These are phyloP conservation scores for Anthoscopus minutus DNA, from an alignment of 2,113 vertebrate genomes.

Conservation along the genomic window DNA sequence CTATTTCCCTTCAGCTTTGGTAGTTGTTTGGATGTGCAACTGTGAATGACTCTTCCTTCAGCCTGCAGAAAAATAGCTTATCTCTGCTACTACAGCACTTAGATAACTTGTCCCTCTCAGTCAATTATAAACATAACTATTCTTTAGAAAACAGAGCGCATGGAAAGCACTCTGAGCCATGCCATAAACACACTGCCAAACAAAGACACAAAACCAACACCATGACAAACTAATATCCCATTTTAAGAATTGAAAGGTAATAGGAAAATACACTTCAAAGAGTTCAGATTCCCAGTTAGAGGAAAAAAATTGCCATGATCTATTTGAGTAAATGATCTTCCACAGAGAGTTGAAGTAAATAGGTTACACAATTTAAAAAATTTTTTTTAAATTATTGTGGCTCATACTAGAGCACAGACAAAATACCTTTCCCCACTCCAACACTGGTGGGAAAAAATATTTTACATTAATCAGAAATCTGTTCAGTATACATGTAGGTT, in stretches of 20 bases:
- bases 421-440: neutral
- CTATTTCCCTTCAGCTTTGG: neutral
- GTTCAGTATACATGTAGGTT: neutral
- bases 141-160: neutral
- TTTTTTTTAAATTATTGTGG: neutral
- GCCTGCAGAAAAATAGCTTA: neutral
- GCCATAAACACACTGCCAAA: neutral
- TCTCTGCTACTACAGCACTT: neutral
- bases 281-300: neutral
- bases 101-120: neutral
- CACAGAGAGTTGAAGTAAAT: neutral
- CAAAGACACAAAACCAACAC: neutral
- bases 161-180: neutral
- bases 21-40: neutral
- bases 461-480: neutral
- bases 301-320: neutral
- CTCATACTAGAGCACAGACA: neutral
- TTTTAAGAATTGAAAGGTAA: neutral
- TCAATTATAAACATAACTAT: neutral
- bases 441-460: neutral
- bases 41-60: neutral
- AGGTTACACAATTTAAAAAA: neutral
- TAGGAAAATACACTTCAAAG: neutral
- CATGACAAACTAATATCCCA: neutral
- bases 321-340: neutral